Base-by-base conservation (phyloP, 2,113 vertebrate species). In the Dolichallabes microphthalmus region DNA sequence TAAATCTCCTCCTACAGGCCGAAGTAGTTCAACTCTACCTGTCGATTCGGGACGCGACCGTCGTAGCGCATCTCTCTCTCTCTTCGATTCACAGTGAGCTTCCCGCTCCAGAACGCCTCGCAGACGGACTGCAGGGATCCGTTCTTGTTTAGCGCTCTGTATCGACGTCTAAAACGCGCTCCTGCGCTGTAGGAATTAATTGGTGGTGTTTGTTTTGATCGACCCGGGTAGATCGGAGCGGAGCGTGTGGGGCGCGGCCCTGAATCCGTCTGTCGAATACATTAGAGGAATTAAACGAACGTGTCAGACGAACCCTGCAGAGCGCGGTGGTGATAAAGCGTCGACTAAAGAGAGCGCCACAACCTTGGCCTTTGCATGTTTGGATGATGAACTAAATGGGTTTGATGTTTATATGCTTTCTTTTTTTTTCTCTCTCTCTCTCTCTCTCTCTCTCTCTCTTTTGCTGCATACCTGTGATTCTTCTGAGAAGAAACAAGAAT, bases 161-260 rank as follows among this genome's bases (percentile, higher is more conserved):
- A 89, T 86, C 84, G 78, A 82, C 52, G 74, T 85, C 61, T 79
- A 73, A 71, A 63, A 81, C 15, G 69, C 19, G 25, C 8, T 19
- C 58, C 55, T 52, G 32, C 55, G 60, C 32, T 74, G 63, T 35
- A 69, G 85, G 85, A 88, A 85, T 89, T 69, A 78, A 83, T 71
- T 45, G 32, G 75, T 19, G 45, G 45, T 45, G 39, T 45, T 8
- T 45, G 25, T 68, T 57, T 35, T 32, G 66, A 89, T 89, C 39
- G 83, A 83, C 83, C 83, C 6, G n/a, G 10, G 57, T 11, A 58
- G 39, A 64, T 79, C 80, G 74, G 20, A 63, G 82, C 15, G 64
- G 17, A 77, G 50, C 60, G 20, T 52, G 4, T 2, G 73, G 20
- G 27, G 27, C 50, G 50, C 12, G 13, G 25, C 10, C 45, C 6